Percentiles rank a stretch among this genome's conserved stretches.
Conservation (phyloP, 2,888 invertebrate genomes). For the Phytoseiulus persimilis region DNA sequence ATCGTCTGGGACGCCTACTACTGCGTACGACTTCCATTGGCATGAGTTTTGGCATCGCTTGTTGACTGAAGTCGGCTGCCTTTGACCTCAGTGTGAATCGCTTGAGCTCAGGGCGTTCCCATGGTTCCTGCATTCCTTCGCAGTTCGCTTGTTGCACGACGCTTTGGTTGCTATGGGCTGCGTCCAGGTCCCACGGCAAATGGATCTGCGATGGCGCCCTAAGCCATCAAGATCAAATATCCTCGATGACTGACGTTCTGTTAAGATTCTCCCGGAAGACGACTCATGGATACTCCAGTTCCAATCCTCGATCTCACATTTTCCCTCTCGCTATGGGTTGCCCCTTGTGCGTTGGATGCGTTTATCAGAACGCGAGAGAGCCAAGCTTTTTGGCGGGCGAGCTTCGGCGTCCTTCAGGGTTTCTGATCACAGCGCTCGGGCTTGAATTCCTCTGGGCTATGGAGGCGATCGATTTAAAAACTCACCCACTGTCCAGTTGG, state of each 20-base stretch:
- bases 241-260: neutral
- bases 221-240: neutral
- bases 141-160: neutral
- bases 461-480: too few species aligned
- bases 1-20: neutral
- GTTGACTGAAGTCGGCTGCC: neutral
- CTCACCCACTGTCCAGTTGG: too few species aligned
- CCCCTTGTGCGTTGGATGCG: too few species aligned
- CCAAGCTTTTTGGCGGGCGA: too few species aligned
- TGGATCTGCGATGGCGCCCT: neutral
- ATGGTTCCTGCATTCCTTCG: neutral
- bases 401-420: too few species aligned
- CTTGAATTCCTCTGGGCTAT: too few species aligned
- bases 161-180: neutral
- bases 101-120: neutral
- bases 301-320: neutral
- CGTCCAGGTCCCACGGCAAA: neutral
- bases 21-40: neutral
- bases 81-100: neutral
- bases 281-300: neutral
- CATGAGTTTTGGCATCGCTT: neutral
- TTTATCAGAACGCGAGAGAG: too few species aligned
- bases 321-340: neutral
- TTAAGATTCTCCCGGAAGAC: neutral
- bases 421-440: too few species aligned